Percentiles rank a stretch among this genome's conserved stretches.
These are phyloP conservation scores for Lagorchestes hirsutus DNA, from an alignment of 2,797 vertebrate genomes.

Conservation along the genomic window DNA sequence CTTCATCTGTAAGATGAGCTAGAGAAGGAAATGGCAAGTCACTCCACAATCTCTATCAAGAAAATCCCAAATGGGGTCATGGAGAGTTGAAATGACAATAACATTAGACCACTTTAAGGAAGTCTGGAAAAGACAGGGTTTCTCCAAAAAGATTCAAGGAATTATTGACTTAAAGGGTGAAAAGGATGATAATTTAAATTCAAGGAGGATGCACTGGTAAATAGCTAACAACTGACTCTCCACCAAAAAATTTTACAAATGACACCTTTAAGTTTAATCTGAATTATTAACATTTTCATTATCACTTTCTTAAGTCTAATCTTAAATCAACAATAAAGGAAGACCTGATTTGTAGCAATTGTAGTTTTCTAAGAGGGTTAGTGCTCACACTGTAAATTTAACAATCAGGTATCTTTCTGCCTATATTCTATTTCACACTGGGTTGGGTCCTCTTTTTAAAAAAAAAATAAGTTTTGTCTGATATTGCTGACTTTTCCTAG, in stretches of 20 bases:
- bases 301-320: not conserved
- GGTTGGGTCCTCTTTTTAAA: not conserved
- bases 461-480: not conserved
- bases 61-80: not conserved
- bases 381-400: not conserved
- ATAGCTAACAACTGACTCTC: not conserved
- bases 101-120: not conserved
- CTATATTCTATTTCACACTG: not conserved
- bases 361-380: not conserved
- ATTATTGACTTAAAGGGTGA: not conserved
- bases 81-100: not conserved
- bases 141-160: not conserved
- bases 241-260: not conserved
- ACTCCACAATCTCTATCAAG: not conserved
- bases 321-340: not conserved
- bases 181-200: not conserved
- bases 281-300: not conserved
- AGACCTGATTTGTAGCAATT: not conserved
- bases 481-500: conserved; percentile 23
- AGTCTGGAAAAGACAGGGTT: not conserved
- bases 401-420: not conserved
- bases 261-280: not conserved
- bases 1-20: not conserved
- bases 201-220: not conserved
- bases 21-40: not conserved